Evolutionary conservation across 2,113 vertebrate genomes (phyloP).

Genomic region (Trogon surrucura): DNA sequence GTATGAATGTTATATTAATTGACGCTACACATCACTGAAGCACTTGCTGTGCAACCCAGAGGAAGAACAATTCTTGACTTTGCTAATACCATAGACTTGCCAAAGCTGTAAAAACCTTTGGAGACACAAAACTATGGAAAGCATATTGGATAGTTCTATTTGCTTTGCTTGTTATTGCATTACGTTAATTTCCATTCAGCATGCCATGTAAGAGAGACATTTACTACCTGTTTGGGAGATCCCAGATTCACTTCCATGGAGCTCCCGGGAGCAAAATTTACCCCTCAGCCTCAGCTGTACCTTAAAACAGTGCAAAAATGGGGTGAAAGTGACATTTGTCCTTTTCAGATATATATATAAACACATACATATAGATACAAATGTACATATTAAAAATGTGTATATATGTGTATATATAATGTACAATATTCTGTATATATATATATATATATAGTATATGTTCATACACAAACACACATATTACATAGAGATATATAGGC

Average conservation of each 20-base stretch:
- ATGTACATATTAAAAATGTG: neutral
- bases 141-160: neutral
- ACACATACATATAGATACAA: too few relatives aligned
- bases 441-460: neutral
- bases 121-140: neutral
- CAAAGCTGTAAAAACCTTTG: neutral
- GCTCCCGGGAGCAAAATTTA: neutral
- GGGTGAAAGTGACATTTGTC: neutral
- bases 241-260: neutral
- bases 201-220: rapidly evolving
- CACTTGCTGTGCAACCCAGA: conserved; percentile 42
- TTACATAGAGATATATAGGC: too few relatives aligned
- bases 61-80: conserved; percentile 13
- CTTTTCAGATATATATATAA: neutral
- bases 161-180: neutral
- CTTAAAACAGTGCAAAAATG: neutral
- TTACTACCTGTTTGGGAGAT: neutral
- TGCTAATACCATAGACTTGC: neutral
- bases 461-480: too few relatives aligned
- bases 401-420: neutral
- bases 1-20: conserved; percentile 46
- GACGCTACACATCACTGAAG: conserved; percentile 52
- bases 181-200: neutral
- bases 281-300: neutral
- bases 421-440: neutral